Evolutionary conservation across 1,140 invertebrate species (phyloP).

Genomic region (Drosophila subpulchrella): DNA sequence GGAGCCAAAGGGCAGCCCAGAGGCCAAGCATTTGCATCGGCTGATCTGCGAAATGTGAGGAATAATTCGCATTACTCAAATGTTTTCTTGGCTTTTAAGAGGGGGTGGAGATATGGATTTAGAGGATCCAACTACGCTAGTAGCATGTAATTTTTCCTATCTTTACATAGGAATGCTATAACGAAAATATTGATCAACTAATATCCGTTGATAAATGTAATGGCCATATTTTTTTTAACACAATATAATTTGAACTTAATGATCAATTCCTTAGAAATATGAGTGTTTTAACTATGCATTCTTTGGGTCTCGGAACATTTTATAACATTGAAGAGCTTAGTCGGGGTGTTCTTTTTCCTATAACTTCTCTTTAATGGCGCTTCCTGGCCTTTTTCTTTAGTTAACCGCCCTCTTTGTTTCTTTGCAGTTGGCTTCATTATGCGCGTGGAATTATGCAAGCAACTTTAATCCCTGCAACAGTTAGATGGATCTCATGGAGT

Average conservation of each 20-base stretch:
- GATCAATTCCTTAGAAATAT: no score
- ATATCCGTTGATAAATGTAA: no score
- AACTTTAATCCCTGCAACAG: slow-evolving; percentile 69
- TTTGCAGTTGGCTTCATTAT: slow-evolving; percentile 57
- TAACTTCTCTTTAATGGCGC: background rate
- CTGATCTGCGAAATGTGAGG: slow-evolving; percentile 16
- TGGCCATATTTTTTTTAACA: no score
- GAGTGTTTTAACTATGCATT: no score
- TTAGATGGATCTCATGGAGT: slow-evolving; percentile 13
- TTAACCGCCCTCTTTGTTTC: background rate
- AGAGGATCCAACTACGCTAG: background rate
- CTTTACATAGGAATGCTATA: no score
- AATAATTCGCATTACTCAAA: slow-evolving; percentile 5
- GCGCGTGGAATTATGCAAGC: slow-evolving; percentile 70
- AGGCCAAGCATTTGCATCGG: slow-evolving; percentile 21
- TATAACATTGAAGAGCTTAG: no score
- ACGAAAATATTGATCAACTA: no score
- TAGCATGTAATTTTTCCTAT: no score
- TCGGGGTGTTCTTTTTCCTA: no score
- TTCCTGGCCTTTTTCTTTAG: background rate
- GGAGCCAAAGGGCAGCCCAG: background rate
- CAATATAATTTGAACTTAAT: no score
- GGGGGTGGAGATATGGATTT: background rate
- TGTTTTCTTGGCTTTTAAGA: background rate
- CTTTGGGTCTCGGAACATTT: no score